A percentile compares a stretch with the other conserved stretches of the same genome.
These are phyloP conservation scores for Aptenodytes patagonicus DNA, from an alignment of 2,113 vertebrate species.

Conservation along the genomic window DNA sequence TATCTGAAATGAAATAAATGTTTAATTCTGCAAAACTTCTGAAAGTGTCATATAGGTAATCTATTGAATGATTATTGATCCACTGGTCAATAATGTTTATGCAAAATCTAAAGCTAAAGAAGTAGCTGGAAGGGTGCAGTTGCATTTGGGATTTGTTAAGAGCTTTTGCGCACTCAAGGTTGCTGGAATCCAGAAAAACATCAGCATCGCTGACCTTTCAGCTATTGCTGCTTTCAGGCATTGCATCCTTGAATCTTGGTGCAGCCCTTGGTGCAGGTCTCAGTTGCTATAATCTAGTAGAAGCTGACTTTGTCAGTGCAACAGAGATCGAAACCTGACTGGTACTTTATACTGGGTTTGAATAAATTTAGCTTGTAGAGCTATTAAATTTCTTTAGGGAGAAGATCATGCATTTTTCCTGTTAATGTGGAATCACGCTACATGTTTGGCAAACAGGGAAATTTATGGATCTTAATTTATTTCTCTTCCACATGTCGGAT, in stretches of 20 bases:
- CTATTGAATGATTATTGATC: background rate
- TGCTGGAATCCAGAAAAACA: background rate
- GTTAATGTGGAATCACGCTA: background rate
- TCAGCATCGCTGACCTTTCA: rapidly evolving
- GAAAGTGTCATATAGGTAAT: background rate
- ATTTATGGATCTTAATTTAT: background rate
- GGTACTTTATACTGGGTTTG: background rate
- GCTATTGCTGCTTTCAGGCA: background rate
- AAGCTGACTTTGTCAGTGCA: background rate
- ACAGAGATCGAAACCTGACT: background rate
- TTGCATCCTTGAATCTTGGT: background rate
- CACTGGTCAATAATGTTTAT: background rate
- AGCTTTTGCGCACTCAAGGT: background rate
- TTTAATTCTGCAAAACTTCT: background rate
- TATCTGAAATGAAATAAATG: background rate
- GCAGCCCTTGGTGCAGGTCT: background rate
- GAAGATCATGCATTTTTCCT: background rate
- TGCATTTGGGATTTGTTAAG: background rate
- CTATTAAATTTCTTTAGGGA: background rate
- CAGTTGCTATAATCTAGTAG: background rate
- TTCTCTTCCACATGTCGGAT: background rate
- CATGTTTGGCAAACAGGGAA: background rate
- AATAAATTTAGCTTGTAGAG: background rate
- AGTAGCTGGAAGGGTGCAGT: background rate
- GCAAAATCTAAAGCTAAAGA: background rate